phyloP scores from a whole-genome alignment of 2,888 invertebrate genomes.

The Linyphia triangularis region DNA sequence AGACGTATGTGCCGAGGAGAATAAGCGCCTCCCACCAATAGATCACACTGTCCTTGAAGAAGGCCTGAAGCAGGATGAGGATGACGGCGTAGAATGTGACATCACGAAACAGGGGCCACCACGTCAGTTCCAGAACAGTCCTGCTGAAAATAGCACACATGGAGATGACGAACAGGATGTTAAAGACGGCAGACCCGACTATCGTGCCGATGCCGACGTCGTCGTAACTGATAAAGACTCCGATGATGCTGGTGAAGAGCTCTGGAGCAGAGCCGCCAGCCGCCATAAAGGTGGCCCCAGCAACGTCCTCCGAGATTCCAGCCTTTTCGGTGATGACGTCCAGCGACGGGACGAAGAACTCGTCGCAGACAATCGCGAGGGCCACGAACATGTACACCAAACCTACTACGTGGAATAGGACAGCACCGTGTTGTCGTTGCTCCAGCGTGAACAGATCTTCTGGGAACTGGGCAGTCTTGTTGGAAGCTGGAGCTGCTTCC shows the following conservation, averaged over 20 bases:
- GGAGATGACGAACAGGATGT: constrained; percentile 98
- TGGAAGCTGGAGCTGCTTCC: neutral
- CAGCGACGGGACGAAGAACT: constrained; percentile 98
- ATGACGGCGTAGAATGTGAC: constrained; percentile 97
- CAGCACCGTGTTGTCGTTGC: constrained; percentile 92
- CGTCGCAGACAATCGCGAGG: constrained; percentile 98
- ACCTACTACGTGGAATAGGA: constrained; percentile 93
- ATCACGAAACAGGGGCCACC: constrained; percentile 99
- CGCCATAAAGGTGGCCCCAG: constrained; percentile 99
- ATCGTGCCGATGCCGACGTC: constrained; percentile 94
- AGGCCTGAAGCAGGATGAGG: constrained; percentile 93
- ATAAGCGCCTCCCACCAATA: constrained; percentile 91
- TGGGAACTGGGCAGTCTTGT: constrained; percentile 84
- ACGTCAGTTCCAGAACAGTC: constrained; percentile 93
- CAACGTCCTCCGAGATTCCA: constrained; percentile 96
- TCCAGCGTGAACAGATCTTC: constrained; percentile 91
- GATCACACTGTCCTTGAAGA: constrained; percentile 95
- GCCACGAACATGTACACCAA: constrained; percentile 99
- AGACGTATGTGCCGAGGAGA: constrained; percentile 91
- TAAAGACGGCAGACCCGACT: constrained; percentile 98
- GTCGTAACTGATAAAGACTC: constrained; percentile 98
- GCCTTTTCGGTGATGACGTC: constrained; percentile 98
- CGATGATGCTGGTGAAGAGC: constrained; percentile 94
- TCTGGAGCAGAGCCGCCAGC: constrained; percentile 99
- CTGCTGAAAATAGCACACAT: constrained; percentile 98